Percentiles rank a stretch among this genome's conserved stretches.
These are phyloP conservation scores for Thymelicus acteon DNA, from an alignment of 2,888 invertebrate genomes.

Conservation along the genomic window DNA sequence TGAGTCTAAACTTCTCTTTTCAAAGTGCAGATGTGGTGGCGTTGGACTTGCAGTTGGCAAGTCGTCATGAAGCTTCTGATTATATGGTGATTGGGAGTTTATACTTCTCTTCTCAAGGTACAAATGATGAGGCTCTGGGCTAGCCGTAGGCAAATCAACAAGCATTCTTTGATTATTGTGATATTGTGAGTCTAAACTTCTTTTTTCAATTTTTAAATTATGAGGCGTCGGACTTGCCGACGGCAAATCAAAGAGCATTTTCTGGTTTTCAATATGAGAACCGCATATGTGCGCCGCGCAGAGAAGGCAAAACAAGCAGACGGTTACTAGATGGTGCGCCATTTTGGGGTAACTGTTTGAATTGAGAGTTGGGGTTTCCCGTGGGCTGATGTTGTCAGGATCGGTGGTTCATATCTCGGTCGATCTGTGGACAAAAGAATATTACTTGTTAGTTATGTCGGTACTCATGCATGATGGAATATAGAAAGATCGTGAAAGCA, in stretches of 20 bases:
- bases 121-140: conserved; percentile 4
- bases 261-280: conserved; percentile 85
- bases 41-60: conserved; percentile 37
- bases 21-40: conserved; percentile 51
- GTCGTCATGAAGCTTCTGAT: background rate
- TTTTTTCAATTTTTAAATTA: conserved; percentile 9
- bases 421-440: conserved; percentile 44
- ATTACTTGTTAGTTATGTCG: background rate
- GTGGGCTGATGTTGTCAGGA: conserved; percentile 32
- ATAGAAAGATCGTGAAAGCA: too few species aligned
- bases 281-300: conserved; percentile 92
- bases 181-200: background rate
- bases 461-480: too few species aligned
- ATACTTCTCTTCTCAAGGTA: background rate
- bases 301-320: conserved; percentile 92
- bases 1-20: conserved; percentile 55
- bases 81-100: background rate
- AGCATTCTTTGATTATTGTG: background rate
- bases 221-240: conserved; percentile 30
- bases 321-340: conserved; percentile 87
- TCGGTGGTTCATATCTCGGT: conserved; percentile 41
- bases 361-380: conserved; percentile 30
- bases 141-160: conserved; percentile 1
- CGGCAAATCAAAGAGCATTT: conserved; percentile 40
- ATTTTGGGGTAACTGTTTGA: conserved; percentile 53